Evolutionary conservation across 2,113 vertebrate species (phyloP), one percentile per base, ranked within the genome.

Genomic region (Cyprinus carpio): DNA sequence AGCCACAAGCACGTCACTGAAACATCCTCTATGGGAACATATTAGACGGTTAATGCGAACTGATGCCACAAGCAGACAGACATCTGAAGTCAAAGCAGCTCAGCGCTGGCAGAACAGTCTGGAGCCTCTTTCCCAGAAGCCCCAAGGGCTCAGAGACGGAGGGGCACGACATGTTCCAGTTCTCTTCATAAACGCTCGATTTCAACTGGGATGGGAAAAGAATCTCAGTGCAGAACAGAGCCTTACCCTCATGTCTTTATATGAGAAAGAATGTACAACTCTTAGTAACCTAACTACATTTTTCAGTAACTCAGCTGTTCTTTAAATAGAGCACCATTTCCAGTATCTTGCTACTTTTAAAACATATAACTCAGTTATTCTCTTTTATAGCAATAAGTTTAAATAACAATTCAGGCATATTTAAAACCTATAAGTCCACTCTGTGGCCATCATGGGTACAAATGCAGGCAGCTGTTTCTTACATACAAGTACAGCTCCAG

Each of bases 111-210:
- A 84, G 89, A 46, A 84, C 80, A 87, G 88, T 85, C 82, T 91
- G 90, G 89, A 92, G 93, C 91, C 91, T 90, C 88, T 92, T 90
- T 87, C 87, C 88, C 88, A 82, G 87, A 74, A 83, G 92, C 90
- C 87, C 88, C 88, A 82, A 84, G 74, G 83, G 92, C 90, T 90
- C 88, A 87, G 87, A 79, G 86, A 89, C 88, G 85, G 89, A 86
- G 64, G 87, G 84, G 88, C 80, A 88, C 91, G 90, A 93, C 90
- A 92, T 92, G 92, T 93, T 87, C 90, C 90, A 93, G 91, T 92
- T 87, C 90, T 92, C 89, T 91, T 92, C 86, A 93, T 90, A 91
- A 58, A 58, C 54, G 56, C 20, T 58, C 56, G 9, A 16, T 23
- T 58, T 58, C 56, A 58, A 92, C 87, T 87, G 80, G 85, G 90